phyloP scores from a whole-genome alignment of 1,140 invertebrate genomes.

The Sesamia nonagrioides region DNA sequence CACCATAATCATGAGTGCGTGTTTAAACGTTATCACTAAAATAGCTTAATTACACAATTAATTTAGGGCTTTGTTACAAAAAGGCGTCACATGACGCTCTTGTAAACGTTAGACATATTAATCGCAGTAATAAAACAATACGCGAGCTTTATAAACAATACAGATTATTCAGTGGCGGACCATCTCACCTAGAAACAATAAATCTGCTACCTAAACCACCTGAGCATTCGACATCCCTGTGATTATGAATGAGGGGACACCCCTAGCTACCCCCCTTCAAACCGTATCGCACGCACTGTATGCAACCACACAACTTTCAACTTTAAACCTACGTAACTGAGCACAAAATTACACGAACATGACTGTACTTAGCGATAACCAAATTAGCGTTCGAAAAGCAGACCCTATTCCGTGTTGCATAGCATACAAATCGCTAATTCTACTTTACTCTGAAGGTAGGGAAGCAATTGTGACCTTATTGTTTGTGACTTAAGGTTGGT shows the following conservation, averaged over 20 bases:
- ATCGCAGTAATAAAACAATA: slow-evolving; percentile 67
- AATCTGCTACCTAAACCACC: slow-evolving; percentile 82
- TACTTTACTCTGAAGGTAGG: slow-evolving; percentile 22
- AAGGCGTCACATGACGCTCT: slow-evolving; percentile 9
- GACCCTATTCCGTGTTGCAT: slow-evolving; percentile 73
- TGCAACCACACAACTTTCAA: slow-evolving; percentile 36
- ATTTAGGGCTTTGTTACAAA: slow-evolving; percentile 22
- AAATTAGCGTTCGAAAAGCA: slow-evolving; percentile 79
- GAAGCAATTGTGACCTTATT: slow-evolving; percentile 32
- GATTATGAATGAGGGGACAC: slow-evolving; percentile 75
- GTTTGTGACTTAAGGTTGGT: slow-evolving; percentile 50
- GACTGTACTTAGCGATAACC: slow-evolving; percentile 70
- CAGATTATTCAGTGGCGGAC: slow-evolving; percentile 69
- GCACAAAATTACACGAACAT: slow-evolving; percentile 34
- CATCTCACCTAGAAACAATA: slow-evolving; percentile 73
- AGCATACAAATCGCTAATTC: slow-evolving; percentile 77
- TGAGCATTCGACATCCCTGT: slow-evolving; percentile 78
- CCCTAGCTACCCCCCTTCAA: slow-evolving; percentile 48
- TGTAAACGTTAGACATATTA: slow-evolving; percentile 48
- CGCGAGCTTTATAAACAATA: slow-evolving; percentile 63
- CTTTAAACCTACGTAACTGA: slow-evolving; percentile 41
- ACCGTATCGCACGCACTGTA: slow-evolving; percentile 29
- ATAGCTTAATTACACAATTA: not conserved
- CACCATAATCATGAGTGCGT: not conserved
- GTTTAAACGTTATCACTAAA: not conserved